Conservation (phyloP, 2,888 invertebrate genomes). For the Himalopsyche japonica region DNA sequence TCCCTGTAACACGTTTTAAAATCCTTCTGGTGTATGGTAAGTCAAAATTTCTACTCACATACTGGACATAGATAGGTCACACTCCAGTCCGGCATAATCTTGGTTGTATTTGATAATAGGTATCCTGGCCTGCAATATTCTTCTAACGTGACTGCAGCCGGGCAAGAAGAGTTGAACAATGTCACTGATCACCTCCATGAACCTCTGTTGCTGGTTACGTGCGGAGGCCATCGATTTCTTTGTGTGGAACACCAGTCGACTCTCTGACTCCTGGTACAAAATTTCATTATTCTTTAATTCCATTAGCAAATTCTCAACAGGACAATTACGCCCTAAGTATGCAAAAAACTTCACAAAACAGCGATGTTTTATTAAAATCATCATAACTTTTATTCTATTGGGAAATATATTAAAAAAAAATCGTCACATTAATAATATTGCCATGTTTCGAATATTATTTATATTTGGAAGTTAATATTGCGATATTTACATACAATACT, state of each 20-base stretch:
- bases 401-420: too few relatives aligned
- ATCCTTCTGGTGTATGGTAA: too few relatives aligned
- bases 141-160: conserved; percentile 69
- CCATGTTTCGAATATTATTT: background rate
- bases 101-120: conserved; percentile 89
- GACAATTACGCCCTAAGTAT: too few relatives aligned
- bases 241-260: conserved; percentile 65
- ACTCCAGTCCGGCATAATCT: conserved; percentile 74
- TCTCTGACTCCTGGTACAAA: conserved; percentile 39
- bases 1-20: too few relatives aligned
- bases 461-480: too few relatives aligned
- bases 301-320: too few relatives aligned
- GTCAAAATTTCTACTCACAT: conserved; percentile 64
- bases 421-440: too few relatives aligned
- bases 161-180: conserved; percentile 74
- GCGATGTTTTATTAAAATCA: too few relatives aligned
- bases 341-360: too few relatives aligned
- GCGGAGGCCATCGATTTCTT: conserved; percentile 63
- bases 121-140: conserved; percentile 82
- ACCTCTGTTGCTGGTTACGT: conserved; percentile 67
- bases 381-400: too few relatives aligned
- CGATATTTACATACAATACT: too few relatives aligned
- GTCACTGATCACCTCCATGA: conserved; percentile 75
- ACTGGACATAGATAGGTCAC: conserved; percentile 82
- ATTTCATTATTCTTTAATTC: background rate